Base-by-base conservation (phyloP, 2,888 invertebrate genomes). In the Dicyrtomina minuta region DNA sequence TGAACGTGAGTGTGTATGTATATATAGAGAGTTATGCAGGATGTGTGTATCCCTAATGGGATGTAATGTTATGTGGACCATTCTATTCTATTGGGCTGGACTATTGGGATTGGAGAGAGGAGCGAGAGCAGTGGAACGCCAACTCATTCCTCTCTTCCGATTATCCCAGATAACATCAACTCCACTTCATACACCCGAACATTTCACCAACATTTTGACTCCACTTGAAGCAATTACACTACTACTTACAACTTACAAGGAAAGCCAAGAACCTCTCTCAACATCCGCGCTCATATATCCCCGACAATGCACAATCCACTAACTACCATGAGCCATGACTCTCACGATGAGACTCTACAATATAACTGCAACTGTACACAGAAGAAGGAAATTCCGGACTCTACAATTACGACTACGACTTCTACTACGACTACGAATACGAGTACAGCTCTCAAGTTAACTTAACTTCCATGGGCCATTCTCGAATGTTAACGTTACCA, bases 211-310 rank as follows among this genome's bases (percentile, higher is more conserved):
- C 33, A 33, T 33, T 77, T 73, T 70, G 72, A 74, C 73, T 72
- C 77, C 75, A 76, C 75, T 77, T 77, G 71, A 75, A 75, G 75
- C 75, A 77, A 76, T 77, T 77, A 76, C 77, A 75, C 65, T 64
- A 72, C 75, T 72, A 74, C 65, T 65, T 65, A 65, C 74, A 74
- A 74, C 73, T 72, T 71, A 69, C 69, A 61, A n/a, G n/a, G n/a
- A n/a, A n/a, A n/a, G n/a, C n/a, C n/a, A n/a, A n/a, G n/a, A n/a
- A 66, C 68, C 58, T 70, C 71, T 70, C 72, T 61, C 15, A 6
- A 44, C n/a, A 71, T 66, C 64, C 44, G 39, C 64, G 60, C 59
- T 61, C 58, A 60, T 53, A 62, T 33, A 33, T 3, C 44, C 20
- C 20, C 41, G 39, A 20, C 12, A 5, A 46, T n/a, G n/a, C n/a